Evolutionary conservation across 2,113 vertebrate species (phyloP).

Genomic region (Sylvilagus bachmani): DNA sequence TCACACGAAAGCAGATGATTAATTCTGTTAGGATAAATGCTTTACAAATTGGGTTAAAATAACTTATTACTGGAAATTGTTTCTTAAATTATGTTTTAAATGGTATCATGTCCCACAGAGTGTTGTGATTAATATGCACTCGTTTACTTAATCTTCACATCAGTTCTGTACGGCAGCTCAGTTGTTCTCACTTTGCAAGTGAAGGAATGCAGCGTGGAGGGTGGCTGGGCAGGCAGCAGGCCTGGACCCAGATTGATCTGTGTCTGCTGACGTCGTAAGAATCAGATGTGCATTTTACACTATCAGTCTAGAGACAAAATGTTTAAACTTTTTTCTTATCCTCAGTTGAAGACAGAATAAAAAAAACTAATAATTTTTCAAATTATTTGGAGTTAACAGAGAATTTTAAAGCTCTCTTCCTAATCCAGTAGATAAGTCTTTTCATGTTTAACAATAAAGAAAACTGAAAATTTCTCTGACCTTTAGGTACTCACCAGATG

Average conservation of each 20-base stretch:
- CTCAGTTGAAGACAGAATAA: neutral
- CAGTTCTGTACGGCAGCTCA: neutral
- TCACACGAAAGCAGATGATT: neutral
- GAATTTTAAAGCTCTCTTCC: neutral
- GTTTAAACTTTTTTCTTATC: neutral
- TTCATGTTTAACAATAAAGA: rapidly evolving
- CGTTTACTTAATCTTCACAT: rapidly evolving
- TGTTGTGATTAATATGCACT: rapidly evolving
- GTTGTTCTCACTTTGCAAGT: rapidly evolving
- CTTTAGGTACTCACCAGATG: slow-evolving; percentile 96
- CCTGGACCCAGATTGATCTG: too few relatives aligned
- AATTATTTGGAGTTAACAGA: neutral
- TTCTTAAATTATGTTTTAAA: neutral
- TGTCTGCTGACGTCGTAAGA: neutral
- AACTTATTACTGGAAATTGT: neutral
- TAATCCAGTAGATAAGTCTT: neutral
- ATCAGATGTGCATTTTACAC: rapidly evolving
- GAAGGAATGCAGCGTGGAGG: rapidly evolving
- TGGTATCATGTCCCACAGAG: rapidly evolving
- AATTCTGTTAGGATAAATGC: too few relatives aligned
- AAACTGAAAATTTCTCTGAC: neutral
- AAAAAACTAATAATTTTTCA: neutral
- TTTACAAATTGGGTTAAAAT: neutral
- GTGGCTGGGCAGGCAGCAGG: rapidly evolving
- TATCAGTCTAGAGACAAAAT: neutral